Conservation (phyloP, 2,113 vertebrate species). For the Eonycteris spelaea region DNA sequence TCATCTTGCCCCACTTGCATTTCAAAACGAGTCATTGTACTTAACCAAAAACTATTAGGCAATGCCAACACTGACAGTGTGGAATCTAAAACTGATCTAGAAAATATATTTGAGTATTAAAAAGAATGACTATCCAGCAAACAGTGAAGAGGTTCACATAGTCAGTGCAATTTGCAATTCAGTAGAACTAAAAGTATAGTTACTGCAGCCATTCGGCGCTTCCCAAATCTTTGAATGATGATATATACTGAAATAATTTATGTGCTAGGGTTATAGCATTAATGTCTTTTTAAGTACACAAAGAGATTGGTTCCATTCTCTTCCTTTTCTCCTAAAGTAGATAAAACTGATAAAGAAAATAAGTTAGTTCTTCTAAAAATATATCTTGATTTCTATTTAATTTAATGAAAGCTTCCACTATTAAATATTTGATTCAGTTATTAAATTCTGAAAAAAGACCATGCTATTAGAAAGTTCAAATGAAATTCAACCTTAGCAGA, state of each 20-base stretch:
- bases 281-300: conserved; percentile 58
- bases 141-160: conserved; percentile 5
- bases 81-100: not conserved
- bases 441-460: conserved; percentile 67
- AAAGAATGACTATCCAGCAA: not conserved
- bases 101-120: conserved; percentile 3
- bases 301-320: conserved; percentile 30
- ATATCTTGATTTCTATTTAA: conserved; percentile 68
- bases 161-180: not conserved
- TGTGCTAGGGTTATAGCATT: conserved; percentile 42
- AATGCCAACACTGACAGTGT: not conserved
- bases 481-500: conserved; percentile 64
- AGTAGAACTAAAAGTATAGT: not conserved
- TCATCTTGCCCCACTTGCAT: not conserved
- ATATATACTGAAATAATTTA: conserved; percentile 46
- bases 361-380: conserved; percentile 70
- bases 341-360: conserved; percentile 70
- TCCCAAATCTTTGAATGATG: not conserved
- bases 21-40: not conserved
- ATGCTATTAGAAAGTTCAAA: conserved; percentile 72
- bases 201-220: not conserved
- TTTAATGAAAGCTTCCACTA: conserved; percentile 70
- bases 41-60: not conserved
- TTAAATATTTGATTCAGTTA: conserved; percentile 77
- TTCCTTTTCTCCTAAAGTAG: conserved; percentile 50